A percentile compares a stretch with the other conserved stretches of the same genome.
phyloP scores from a whole-genome alignment of 2,113 vertebrate species.

The Hydropotes inermis region DNA sequence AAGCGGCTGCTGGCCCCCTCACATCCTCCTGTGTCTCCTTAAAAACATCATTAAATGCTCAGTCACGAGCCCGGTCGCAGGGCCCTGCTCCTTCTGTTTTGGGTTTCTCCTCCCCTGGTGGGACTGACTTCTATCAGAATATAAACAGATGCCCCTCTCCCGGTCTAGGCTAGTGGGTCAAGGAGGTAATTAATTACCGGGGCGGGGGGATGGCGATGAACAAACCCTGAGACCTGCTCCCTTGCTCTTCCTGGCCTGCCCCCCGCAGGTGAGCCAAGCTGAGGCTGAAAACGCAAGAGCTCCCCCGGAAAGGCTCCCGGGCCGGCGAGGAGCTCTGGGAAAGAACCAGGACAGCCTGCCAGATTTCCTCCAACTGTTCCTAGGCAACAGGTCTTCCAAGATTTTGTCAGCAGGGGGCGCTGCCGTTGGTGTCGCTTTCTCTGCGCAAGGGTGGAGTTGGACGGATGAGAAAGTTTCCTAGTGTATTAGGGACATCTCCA shows the following conservation, averaged over 20 bases:
- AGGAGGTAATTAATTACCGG: constrained; percentile 9
- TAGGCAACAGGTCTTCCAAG: background rate
- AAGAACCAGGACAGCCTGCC: background rate
- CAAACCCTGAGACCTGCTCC: background rate
- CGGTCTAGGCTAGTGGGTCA: background rate
- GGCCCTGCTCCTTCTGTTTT: constrained; percentile 45
- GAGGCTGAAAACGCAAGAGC: background rate
- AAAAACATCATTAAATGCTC: constrained; percentile 56
- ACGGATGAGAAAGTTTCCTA: background rate
- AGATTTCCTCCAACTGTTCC: background rate
- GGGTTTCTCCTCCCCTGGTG: constrained; percentile 13
- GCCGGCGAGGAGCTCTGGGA: background rate
- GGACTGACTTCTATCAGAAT: background rate
- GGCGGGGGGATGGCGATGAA: background rate
- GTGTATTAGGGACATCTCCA: background rate
- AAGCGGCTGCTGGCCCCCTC: constrained; percentile 3
- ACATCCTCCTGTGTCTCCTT: constrained; percentile 12
- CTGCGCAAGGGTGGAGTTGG: background rate
- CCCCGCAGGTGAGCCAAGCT: background rate
- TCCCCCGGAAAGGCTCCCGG: background rate
- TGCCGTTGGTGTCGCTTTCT: background rate
- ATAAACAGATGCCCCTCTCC: constrained; percentile 31
- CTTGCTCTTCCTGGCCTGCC: background rate
- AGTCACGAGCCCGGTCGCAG: constrained; percentile 45
- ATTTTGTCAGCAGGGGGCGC: constrained; percentile 27